Base-by-base conservation (phyloP, 1,140 invertebrate species). In the Orchestia grillus region DNA sequence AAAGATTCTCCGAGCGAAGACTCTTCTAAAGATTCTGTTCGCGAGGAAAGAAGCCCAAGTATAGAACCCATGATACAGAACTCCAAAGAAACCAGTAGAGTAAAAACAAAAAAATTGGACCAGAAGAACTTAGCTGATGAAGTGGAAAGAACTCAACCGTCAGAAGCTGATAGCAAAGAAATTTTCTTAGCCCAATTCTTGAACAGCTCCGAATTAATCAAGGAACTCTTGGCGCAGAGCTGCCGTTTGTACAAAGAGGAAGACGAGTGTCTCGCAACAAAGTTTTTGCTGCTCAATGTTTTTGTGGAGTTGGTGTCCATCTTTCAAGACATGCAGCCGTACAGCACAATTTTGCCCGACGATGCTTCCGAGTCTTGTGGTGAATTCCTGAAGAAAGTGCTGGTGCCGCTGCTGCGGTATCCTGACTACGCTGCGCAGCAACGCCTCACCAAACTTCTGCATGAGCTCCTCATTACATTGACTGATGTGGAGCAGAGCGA, bases 381-480 rank as follows among this genome's bases (percentile, higher is more conserved):
- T 40, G 43, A 44, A 19, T 94, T 94, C 44, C 36, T 94, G 44
- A 44, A 45, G 92, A 45, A 94, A 15, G 92, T 47, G 44, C 16
- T 94, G 44, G 92, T 94, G 40, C 92, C 92, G 36, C 92, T 94
- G 44, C 44, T 94, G 8, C 43, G 44, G 92, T 94, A 94, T 47
- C 92, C 92, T 6, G 92, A 94, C 92, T 94, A 94, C 36, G 92
- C 92, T 0, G 92, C 92, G 8, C 92, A 94, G 92, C 92, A 94
- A 40, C 92, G 16, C 11, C 92, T 94, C 44, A 94, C 92, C 44
- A 45, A 40, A 23, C 44, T 94, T 15, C 92, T 94, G 43, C 92
- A 94, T 47, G 92, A 94, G 36, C 92, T 94, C 6, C 43, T 94
- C 41, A 42, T 94, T 40, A 47, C 92, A 0, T 15, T 94, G 41